phyloP scores from a whole-genome alignment of 2,888 invertebrate genomes.

The Troglohyphantes excavatus region DNA sequence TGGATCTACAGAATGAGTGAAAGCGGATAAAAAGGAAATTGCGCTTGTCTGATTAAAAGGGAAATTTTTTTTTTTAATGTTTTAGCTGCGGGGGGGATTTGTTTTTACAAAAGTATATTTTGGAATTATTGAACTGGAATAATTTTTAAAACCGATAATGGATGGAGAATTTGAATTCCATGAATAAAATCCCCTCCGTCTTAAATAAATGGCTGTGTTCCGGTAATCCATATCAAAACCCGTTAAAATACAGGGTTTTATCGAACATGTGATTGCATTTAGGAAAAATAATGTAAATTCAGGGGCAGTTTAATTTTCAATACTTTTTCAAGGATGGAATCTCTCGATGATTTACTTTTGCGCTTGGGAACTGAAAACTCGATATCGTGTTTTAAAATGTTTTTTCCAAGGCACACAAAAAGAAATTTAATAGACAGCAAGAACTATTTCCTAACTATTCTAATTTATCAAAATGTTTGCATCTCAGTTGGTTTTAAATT shows the following conservation, averaged over 20 bases:
- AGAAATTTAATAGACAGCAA: no score
- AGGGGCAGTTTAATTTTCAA: neutral
- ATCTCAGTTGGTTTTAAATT: no score
- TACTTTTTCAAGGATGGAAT: neutral
- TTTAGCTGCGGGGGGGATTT: neutral
- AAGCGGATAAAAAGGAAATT: neutral
- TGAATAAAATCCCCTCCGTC: neutral
- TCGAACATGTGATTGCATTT: neutral
- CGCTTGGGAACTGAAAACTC: neutral
- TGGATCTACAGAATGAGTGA: constrained; percentile 33
- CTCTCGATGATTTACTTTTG: neutral
- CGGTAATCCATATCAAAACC: constrained; percentile 9
- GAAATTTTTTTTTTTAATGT: constrained; percentile 18
- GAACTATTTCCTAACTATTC: no score
- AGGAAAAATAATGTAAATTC: neutral
- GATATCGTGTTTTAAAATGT: neutral
- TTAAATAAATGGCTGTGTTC: neutral
- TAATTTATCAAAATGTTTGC: no score
- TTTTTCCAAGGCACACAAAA: no score
- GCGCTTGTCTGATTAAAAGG: constrained; percentile 32
- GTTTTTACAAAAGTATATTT: neutral
- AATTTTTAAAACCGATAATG: constrained; percentile 4
- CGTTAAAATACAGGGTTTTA: neutral
- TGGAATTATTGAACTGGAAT: neutral
- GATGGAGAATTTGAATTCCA: neutral